Conservation (phyloP, 2,113 vertebrate species). For the Proteles cristata region DNA sequence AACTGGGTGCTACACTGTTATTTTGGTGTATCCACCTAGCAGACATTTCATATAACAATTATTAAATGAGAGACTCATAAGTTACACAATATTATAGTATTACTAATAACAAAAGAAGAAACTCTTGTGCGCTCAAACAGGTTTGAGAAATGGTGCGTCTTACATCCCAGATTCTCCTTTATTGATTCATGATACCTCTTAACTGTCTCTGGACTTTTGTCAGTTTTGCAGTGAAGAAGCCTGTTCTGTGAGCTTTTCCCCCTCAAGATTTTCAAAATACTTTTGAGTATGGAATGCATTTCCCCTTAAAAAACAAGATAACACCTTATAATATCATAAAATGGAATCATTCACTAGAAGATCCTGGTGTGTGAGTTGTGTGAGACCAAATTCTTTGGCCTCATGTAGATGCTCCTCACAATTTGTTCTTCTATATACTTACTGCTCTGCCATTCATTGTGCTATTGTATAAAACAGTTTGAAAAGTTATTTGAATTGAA, state of each 20-base stretch:
- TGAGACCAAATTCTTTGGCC: background rate
- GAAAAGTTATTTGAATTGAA: background rate
- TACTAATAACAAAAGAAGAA: background rate
- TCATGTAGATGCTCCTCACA: rapidly evolving
- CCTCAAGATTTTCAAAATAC: background rate
- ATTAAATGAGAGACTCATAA: background rate
- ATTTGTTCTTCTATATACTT: background rate
- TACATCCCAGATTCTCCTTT: background rate
- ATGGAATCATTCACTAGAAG: background rate
- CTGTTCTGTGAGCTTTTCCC: background rate
- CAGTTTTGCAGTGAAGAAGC: background rate
- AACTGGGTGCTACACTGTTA: background rate
- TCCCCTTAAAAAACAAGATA: background rate
- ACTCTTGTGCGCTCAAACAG: background rate
- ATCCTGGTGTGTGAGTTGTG: background rate
- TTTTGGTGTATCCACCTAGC: background rate
- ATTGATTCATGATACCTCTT: background rate
- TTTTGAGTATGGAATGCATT: background rate
- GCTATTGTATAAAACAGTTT: background rate
- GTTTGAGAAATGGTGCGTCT: background rate
- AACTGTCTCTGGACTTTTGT: background rate
- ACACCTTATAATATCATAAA: background rate
- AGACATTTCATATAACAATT: background rate
- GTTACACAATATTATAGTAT: background rate
- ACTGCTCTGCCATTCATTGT: background rate